Evolutionary conservation across 2,113 vertebrate genomes (phyloP), one percentile per base, ranked within the genome.

Genomic region (Chamaea fasciata): DNA sequence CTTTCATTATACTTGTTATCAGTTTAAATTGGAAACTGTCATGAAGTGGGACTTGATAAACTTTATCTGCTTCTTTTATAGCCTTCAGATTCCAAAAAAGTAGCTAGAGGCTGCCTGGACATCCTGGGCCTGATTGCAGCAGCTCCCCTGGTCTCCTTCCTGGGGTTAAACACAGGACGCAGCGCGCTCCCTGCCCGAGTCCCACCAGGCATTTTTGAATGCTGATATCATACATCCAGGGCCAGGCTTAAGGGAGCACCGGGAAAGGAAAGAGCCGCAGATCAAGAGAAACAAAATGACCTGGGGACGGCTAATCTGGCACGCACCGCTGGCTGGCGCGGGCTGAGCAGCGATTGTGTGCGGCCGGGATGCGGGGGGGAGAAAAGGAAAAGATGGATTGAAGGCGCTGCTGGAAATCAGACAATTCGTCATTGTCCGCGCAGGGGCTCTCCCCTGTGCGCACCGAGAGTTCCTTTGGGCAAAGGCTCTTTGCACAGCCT

Each of bases 151-250:
- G 23, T 73, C 63, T 82, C 68, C 42, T 55, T 75, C 30, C 62
- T 63, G 67, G 59, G 68, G 68, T 70, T 89, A 90, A 67, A 65
- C 9, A 17, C 9, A 2, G 68, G 69, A 64, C 12, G 49, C 71
- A 90, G 92, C 1, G 3, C 6, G 7, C 70, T 95, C 65, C 62
- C 42, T 50, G 86, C 65, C 60, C 2, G 9, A 87, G 76, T 74
- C 69, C 55, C 16, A 53, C 22, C 37, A 52, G 92, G 85, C 92
- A 97, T 96, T 95, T 97, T 96, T 97, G 87, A 71, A 84, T 27
- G 96, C 94, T 96, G 93, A 95, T 97, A 96, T 94, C 91, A 95
- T 63, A 96, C 94, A 94, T 75, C 79, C 73, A 81, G 70, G 74
- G 89, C 11, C 44, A 92, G 93, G 93, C 81, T 97, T 89, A 67